Evolutionary conservation across 2,113 vertebrate genomes (phyloP).

Genomic region (Carassius carassius): DNA sequence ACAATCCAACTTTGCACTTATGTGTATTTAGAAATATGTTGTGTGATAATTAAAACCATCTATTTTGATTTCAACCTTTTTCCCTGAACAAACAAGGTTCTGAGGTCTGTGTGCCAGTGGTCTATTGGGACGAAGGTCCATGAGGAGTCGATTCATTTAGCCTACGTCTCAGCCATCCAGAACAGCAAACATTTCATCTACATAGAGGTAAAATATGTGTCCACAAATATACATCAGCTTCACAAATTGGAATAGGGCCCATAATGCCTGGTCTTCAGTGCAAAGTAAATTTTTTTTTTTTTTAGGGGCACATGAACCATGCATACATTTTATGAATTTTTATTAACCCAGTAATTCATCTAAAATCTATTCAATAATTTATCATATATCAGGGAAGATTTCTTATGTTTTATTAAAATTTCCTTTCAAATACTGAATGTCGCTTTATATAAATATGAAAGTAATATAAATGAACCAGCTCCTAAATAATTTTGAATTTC

Average conservation of each 20-base stretch:
- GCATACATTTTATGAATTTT: background rate
- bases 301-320: background rate
- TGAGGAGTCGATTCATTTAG: conserved; percentile 60
- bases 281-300: background rate
- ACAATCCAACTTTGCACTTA: background rate
- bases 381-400: too few relatives aligned
- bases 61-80: background rate
- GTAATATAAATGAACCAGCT: too few relatives aligned
- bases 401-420: too few relatives aligned
- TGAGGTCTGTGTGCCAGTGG: conserved; percentile 61
- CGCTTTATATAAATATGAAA: too few relatives aligned
- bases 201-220: conserved; percentile 43
- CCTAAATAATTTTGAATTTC: too few relatives aligned
- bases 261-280: background rate
- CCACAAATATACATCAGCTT: background rate
- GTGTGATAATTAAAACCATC: background rate
- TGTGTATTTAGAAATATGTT: background rate
- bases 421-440: too few relatives aligned
- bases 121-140: conserved; percentile 58
- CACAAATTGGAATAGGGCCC: background rate
- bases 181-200: conserved; percentile 57
- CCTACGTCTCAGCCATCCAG: conserved; percentile 58
- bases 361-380: background rate
- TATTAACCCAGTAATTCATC: background rate
- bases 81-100: conserved; percentile 36